Evolutionary conservation across 2,113 vertebrate genomes (phyloP), one percentile per base, ranked within the genome.

Genomic region (Zosterops hypoxanthus): DNA sequence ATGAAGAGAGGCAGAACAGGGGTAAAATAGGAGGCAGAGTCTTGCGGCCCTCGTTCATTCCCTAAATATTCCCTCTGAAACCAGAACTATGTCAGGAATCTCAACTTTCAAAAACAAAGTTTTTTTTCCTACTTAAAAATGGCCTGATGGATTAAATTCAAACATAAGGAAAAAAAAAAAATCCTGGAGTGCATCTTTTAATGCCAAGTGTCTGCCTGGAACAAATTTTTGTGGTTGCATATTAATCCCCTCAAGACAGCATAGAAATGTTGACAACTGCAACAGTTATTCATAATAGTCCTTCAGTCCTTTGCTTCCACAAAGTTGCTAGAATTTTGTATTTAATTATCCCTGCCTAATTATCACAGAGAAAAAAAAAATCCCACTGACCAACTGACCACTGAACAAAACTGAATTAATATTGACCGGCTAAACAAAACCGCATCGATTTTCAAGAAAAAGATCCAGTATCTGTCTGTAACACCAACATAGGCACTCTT

Each of bases 161-260:
- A 86, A 79, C 55, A 36, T 70, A 83, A 66, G 50, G 50, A 9
- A 29, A 61, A 47, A 29, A 61, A 47, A 50, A 82, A 65, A 56
- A 64, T 46, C 64, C 50, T 63, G 47, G 61, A 52, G 49, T 76
- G 55, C 22, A 46, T 72, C 64, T 95, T 76, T 47, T 88, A 96
- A 88, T 94, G 91, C 71, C 89, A 96, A 93, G 44, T 93, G 92
- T 96, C 90, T 96, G 87, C 83, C 88, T 88, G 61, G 50, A 96
- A 95, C 33, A 69, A 79, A 89, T 96, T 95, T 93, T 72, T 96
- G 83, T 61, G 96, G 87, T 86, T 94, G 78, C 82, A 71, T 84
- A 95, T 90, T 87, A 96, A 90, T 89, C 42, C 66, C 70, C 86
- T 90, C 59, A 81, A 83, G 92, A 49, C 50, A 88, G 90, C 91